A percentile compares a stretch with the other conserved stretches of the same genome.
Conservation (phyloP, 2,888 invertebrate genomes). For the Drosophila niveifrons region DNA sequence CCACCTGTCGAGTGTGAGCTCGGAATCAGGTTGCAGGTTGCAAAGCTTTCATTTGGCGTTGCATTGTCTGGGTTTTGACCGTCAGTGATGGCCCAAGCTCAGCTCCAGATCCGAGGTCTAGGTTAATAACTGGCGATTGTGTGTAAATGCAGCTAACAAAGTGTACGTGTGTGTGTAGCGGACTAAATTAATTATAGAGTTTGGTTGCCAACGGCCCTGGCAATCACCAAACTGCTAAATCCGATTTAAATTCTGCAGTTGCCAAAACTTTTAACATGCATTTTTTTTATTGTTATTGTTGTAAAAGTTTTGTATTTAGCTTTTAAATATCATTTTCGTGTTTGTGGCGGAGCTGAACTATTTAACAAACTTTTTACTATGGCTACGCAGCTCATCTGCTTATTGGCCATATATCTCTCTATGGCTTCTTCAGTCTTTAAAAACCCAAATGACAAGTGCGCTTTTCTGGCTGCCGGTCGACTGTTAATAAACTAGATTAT, state of each 20-base stretch:
- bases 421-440: constrained; percentile 21
- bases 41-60: constrained; percentile 42
- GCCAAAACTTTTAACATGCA: not conserved
- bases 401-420: not conserved
- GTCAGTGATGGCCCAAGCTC: not conserved
- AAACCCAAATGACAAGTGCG: constrained; percentile 31
- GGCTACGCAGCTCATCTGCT: constrained; percentile 7
- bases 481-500: constrained; percentile 61
- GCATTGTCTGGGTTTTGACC: constrained; percentile 38
- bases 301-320: not conserved
- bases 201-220: constrained; percentile 33
- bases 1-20: constrained; percentile 21
- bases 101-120: constrained; percentile 7
- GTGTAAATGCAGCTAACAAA: constrained; percentile 28
- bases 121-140: constrained; percentile 51
- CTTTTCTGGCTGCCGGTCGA: constrained; percentile 31
- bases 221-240: constrained; percentile 30
- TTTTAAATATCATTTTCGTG: not conserved
- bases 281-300: not conserved
- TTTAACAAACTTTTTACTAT: no score
- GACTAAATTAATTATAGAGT: constrained; percentile 52
- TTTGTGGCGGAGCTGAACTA: not conserved
- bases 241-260: constrained; percentile 42
- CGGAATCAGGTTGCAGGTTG: constrained; percentile 35
- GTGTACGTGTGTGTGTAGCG: not conserved